Conservation (phyloP, 2,888 invertebrate species). For the Cephus rjabovi region DNA sequence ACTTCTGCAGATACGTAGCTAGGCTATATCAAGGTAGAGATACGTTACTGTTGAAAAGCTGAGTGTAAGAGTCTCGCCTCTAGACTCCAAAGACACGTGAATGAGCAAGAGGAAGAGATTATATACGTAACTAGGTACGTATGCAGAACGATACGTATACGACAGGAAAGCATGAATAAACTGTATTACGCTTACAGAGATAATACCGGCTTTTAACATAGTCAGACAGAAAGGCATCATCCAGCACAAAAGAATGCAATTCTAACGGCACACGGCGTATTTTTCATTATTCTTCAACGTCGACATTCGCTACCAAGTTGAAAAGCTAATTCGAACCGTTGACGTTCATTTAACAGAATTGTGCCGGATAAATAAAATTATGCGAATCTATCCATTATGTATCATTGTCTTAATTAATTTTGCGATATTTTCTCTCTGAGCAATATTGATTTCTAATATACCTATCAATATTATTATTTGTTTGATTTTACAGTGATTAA, state of each 20-base stretch:
- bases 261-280: background rate
- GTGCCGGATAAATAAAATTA: background rate
- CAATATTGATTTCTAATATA: background rate
- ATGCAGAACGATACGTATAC: slow-evolving; percentile 1
- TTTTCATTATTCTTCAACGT: background rate
- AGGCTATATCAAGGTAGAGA: background rate
- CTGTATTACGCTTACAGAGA: slow-evolving; percentile 32
- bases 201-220: slow-evolving; percentile 31
- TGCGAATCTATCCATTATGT: background rate
- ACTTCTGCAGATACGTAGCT: background rate
- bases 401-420: background rate
- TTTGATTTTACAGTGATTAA: background rate
- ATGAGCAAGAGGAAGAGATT: slow-evolving; percentile 14
- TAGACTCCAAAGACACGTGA: slow-evolving; percentile 17
- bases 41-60: background rate
- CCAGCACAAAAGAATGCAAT: slow-evolving; percentile 1
- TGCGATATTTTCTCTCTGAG: background rate
- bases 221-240: slow-evolving; percentile 8
- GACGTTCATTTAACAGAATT: background rate
- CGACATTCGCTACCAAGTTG: background rate
- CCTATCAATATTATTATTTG: background rate
- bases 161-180: slow-evolving; percentile 36
- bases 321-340: background rate
- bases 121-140: background rate
- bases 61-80: background rate